Conservation (phyloP, 2,113 vertebrate genomes). For the Buteo buteo region DNA sequence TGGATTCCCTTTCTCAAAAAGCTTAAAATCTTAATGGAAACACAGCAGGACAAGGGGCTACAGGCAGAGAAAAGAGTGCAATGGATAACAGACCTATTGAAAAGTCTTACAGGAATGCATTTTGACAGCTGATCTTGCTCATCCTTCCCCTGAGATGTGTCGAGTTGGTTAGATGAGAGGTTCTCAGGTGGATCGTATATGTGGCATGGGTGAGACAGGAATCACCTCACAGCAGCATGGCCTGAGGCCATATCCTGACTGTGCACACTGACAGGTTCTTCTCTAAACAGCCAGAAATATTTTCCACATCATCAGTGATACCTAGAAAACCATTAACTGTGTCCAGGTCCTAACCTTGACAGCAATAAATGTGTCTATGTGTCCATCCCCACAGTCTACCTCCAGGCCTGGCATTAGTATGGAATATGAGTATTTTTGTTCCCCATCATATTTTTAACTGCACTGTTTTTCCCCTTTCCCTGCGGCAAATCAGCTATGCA, state of each 20-base stretch:
- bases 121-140: constrained; percentile 31
- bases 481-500: not conserved
- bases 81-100: not conserved
- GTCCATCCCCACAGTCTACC: not conserved
- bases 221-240: not conserved
- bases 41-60: not conserved
- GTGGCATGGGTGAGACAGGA: not conserved
- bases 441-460: not conserved
- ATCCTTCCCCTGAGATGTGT: not conserved
- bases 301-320: not conserved
- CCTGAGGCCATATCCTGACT: not conserved
- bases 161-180: not conserved
- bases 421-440: not conserved
- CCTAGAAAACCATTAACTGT: not conserved
- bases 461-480: not conserved
- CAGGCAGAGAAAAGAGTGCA: not conserved
- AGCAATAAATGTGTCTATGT: not conserved
- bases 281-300: not conserved
- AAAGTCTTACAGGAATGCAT: not conserved
- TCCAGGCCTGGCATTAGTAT: not conserved
- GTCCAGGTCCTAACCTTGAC: not conserved
- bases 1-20: not conserved
- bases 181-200: not conserved
- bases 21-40: not conserved
- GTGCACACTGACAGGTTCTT: not conserved